A percentile compares a stretch with the other conserved stretches of the same genome.
Evolutionary conservation across 2,797 vertebrate genomes (phyloP).

Genomic region (Labroides dimidiatus): DNA sequence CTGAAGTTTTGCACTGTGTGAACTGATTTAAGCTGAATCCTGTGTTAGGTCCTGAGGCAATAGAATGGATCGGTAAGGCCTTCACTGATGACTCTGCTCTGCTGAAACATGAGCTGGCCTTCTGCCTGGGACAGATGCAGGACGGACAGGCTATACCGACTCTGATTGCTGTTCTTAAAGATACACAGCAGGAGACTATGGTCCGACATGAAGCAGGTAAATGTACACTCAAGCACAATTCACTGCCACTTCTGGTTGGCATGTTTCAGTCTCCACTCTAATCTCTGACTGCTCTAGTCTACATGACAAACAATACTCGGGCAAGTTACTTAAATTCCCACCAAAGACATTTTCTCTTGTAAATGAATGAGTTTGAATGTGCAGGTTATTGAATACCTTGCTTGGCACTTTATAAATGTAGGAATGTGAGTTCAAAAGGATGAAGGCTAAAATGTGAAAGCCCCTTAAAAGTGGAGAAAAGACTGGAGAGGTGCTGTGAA

Average conservation of each 20-base stretch:
- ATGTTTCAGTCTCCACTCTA: too few relatives aligned
- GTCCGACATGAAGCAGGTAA: constrained; percentile 96
- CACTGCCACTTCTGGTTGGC: neutral
- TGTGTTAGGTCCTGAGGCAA: constrained; percentile 78
- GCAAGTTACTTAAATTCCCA: neutral
- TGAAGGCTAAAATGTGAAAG: neutral
- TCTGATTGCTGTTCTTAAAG: constrained; percentile 85
- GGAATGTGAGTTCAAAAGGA: neutral
- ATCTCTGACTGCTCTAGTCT: neutral
- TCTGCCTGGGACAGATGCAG: constrained; percentile 96
- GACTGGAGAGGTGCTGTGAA: too few relatives aligned
- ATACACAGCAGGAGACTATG: constrained; percentile 91
- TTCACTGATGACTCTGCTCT: constrained; percentile 91
- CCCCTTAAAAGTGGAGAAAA: neutral
- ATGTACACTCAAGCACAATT: neutral
- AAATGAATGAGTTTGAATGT: neutral
- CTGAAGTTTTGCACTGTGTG: too few relatives aligned
- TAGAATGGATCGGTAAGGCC: constrained; percentile 90
- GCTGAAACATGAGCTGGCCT: constrained; percentile 95
- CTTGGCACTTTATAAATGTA: neutral
- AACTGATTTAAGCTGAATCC: too few relatives aligned
- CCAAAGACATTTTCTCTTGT: neutral
- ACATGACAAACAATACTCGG: neutral
- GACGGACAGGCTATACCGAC: constrained; percentile 87
- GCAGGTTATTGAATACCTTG: neutral